Base-by-base conservation (phyloP, 2,888 invertebrate species). In the Atrina japonica region DNA sequence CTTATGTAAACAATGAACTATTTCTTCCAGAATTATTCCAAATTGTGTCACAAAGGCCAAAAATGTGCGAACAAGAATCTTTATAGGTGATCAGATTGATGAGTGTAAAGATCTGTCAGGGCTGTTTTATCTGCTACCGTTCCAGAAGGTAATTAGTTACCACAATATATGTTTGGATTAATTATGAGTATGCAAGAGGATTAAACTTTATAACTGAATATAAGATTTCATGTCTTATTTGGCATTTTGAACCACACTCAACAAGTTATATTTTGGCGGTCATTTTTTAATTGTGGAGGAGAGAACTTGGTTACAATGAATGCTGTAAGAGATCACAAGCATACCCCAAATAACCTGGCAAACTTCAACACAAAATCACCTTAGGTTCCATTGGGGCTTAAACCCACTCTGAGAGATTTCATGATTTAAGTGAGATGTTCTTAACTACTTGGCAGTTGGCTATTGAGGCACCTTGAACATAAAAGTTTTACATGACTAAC, bases 31-130 rank as follows among this genome's bases (percentile, higher is more conserved):
- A 73, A 67, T 89, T 21, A 78, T 90, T 60, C 97, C 98, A 0
- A 99, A 99, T 91, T 97, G 96, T 86, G 96, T 99, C 30, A 97
- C 97, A 94, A 99, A 99, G 93, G 98, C 98, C 0, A 99, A 98
- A 91, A 97, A 96, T 61, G 99, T 99, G 91, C 92, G 97, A 64
- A 94, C 98, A 11, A 93, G 99, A 50, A 95, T 97, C 0, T 99
- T 98, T 90, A 94, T 99, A 66, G 98, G 95, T 0, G 94, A 95
- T 84, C 98, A 99, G 92, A 95, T 99, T 18, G 96, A 98, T 73
- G 98, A 99, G 82, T 99, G 99, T 88, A 93, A 97, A 29, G 99
- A 99, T 89, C 95, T 96, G 0, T 97, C 98, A 0, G 97, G 98
- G 0, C 92, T 99, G 0, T 99, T 95, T 90, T 99, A 96, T 88